Percentiles rank a stretch among this genome's conserved stretches.
Evolutionary conservation across 2,888 invertebrate genomes (phyloP).

Genomic region (Nipponacmea schrenckii): DNA sequence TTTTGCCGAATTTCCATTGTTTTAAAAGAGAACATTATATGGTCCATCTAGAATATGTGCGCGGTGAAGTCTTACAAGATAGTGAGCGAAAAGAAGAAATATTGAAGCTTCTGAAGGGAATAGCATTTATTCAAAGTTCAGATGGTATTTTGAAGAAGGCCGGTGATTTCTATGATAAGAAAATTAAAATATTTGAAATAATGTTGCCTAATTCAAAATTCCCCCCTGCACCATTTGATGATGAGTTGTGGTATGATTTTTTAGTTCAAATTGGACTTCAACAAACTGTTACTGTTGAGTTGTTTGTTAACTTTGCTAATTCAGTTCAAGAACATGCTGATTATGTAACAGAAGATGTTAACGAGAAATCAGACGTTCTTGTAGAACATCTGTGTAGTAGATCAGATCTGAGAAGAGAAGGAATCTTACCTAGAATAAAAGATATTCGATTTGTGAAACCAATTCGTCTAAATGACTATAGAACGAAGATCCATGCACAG

Average conservation of each 20-base stretch:
- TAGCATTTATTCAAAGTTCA: constrained; percentile 33
- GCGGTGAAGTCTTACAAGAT: constrained; percentile 4
- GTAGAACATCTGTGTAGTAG: constrained; percentile 19
- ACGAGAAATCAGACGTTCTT: constrained; percentile 21
- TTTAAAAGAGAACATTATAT: constrained; percentile 11
- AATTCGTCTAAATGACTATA: not conserved
- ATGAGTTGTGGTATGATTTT: constrained; percentile 19
- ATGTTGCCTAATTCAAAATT: constrained; percentile 42
- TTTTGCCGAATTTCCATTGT: constrained; percentile 26
- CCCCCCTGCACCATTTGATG: constrained; percentile 28
- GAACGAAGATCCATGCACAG: constrained; percentile 3
- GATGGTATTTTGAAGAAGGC: constrained; percentile 34
- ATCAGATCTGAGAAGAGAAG: not conserved
- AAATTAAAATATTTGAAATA: constrained; percentile 34
- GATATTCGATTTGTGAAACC: constrained; percentile 24
- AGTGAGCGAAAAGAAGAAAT: constrained; percentile 25
- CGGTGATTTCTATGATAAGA: constrained; percentile 41
- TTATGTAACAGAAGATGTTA: constrained; percentile 16
- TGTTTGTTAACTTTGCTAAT: constrained; percentile 33
- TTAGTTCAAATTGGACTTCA: constrained; percentile 29
- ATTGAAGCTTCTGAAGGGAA: constrained; percentile 25
- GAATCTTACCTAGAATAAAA: constrained; percentile 14
- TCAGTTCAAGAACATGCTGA: constrained; percentile 22
- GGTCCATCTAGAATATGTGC: constrained; percentile 23
- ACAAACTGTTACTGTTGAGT: constrained; percentile 20